phyloP scores from a whole-genome alignment of 2,888 invertebrate species.

The Cephus pulcher region DNA sequence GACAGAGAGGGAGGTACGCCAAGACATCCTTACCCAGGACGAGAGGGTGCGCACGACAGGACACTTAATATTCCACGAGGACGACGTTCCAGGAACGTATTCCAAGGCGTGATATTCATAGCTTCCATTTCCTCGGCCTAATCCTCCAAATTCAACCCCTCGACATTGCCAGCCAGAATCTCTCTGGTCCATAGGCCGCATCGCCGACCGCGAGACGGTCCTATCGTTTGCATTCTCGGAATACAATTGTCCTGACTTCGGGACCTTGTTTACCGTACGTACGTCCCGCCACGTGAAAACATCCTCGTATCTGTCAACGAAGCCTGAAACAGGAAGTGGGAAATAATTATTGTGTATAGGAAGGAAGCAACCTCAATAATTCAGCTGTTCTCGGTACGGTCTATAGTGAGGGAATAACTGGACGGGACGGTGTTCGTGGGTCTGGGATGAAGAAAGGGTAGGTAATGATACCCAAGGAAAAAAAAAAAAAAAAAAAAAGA shows the following conservation, averaged over 20 bases:
- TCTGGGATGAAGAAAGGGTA: background rate
- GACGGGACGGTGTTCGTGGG: background rate
- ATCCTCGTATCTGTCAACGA: background rate
- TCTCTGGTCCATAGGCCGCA: constrained; percentile 1
- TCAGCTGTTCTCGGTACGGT: background rate
- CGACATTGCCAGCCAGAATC: constrained; percentile 16
- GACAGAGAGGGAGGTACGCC: background rate
- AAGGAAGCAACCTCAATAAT: background rate
- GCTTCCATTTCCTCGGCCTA: constrained; percentile 47
- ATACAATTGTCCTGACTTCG: background rate
- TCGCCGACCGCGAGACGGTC: constrained; percentile 29
- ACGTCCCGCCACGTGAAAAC: background rate
- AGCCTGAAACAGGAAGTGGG: background rate
- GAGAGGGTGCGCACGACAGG: background rate
- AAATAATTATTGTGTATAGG: background rate
- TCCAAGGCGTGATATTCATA: constrained; percentile 42
- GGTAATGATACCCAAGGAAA: background rate
- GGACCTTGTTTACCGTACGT: background rate
- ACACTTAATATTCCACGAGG: constrained; percentile 54
- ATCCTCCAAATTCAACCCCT: constrained; percentile 45
- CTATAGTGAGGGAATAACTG: background rate
- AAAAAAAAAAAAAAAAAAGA: background rate
- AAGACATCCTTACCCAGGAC: background rate
- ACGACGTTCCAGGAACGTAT: constrained; percentile 43
- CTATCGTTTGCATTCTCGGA: constrained; percentile 37